Base-by-base conservation (phyloP, 1,140 invertebrate genomes). In the Heliconius melpomene region DNA sequence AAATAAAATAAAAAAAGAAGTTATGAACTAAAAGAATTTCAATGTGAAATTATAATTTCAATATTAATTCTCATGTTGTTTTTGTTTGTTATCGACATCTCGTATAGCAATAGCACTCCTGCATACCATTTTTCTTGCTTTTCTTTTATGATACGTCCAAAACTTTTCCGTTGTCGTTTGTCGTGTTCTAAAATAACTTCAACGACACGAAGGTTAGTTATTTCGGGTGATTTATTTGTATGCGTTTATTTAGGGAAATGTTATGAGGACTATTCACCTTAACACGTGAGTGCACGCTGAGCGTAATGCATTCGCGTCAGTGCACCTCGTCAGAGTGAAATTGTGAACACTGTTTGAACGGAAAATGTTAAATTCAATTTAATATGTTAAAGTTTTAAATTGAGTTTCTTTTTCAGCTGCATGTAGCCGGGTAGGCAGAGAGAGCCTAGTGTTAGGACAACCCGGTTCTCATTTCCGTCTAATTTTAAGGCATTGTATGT, bases 21-120 rank as follows among this genome's bases (percentile, higher is more conserved):
- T 32, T 32, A 32, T 32, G 6, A 32, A 32, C 0, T 32, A 7
- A 32, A 7, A 32, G 0, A 32, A 32, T 32, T 32, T 32, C 32
- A 11, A 26, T 54, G 54, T 77, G 66, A 52, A 75, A 16, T 71
- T 23, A 73, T 66, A n/a, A 80, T 52, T 80, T 77, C 26, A 76
- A 52, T 23, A 52, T 29, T 32, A 32, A 73, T 73, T 57, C 50
- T 50, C 32, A 76, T 32, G 36, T 72, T 52, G 71, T 71, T 74
- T 82, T 72, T 52, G 71, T 71, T 79, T 82, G 75, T 77, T 79
- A 81, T 75, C 50, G 60, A 29, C 74, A n/a, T 76, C 38, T 78
- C 73, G 71, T 60, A 73, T 40, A 60, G 40, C 38, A 74, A 60
- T 57, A 46, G 23, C 18, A n/a, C 18, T n/a, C 32, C 11, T 52